A percentile compares a stretch with the other conserved stretches of the same genome.
Conservation (phyloP, 2,888 invertebrate genomes). For the Azorinus chamasolen region DNA sequence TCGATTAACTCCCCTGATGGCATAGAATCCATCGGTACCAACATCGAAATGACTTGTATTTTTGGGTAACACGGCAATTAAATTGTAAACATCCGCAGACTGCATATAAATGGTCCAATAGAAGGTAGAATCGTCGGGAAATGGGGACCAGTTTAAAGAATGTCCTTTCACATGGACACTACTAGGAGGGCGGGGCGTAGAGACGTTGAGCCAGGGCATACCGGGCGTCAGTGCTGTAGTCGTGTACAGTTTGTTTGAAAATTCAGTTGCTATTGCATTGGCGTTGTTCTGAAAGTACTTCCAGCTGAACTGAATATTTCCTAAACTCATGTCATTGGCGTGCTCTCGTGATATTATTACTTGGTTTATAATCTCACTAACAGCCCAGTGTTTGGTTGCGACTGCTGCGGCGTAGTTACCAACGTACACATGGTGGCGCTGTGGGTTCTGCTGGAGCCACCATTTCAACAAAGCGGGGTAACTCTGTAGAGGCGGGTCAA, state of each 20-base stretch:
- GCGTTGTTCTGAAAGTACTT: slow-evolving; percentile 72
- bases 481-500: slow-evolving; percentile 81
- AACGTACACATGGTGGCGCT: slow-evolving; percentile 75
- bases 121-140: slow-evolving; percentile 45
- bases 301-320: slow-evolving; percentile 79
- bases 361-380: slow-evolving; percentile 76
- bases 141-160: slow-evolving; percentile 63
- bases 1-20: slow-evolving; percentile 51
- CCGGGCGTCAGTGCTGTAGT: slow-evolving; percentile 70
- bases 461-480: slow-evolving; percentile 81
- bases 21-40: slow-evolving; percentile 45
- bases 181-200: slow-evolving; percentile 50
- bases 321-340: slow-evolving; percentile 61
- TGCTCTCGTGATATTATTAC: slow-evolving; percentile 69
- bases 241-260: slow-evolving; percentile 65
- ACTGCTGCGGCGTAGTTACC: slow-evolving; percentile 74
- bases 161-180: slow-evolving; percentile 48
- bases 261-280: slow-evolving; percentile 68
- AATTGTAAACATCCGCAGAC: slow-evolving; percentile 57
- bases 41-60: slow-evolving; percentile 12
- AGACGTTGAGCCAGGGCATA: slow-evolving; percentile 73
- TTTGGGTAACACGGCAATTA: slow-evolving; percentile 50
- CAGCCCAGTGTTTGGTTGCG: slow-evolving; percentile 70
- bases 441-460: slow-evolving; percentile 80
- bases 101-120: slow-evolving; percentile 69